Base-by-base conservation (phyloP, 1,140 invertebrate genomes). In the Aphis craccivora region DNA sequence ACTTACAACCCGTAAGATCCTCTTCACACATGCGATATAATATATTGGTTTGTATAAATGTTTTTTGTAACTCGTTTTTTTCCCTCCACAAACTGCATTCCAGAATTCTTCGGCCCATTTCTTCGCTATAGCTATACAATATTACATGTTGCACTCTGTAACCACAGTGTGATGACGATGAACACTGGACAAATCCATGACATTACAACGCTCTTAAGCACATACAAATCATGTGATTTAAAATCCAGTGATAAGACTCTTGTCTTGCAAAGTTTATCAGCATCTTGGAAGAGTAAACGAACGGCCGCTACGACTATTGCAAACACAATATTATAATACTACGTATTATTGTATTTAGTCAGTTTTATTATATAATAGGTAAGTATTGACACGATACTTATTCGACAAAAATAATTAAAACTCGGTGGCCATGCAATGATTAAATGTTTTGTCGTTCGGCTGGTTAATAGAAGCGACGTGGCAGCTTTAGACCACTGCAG, bases 21-120 rank as follows among this genome's bases (percentile, higher is more conserved):
- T 91, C 90, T 91, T 91, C 90, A 91, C 90, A 91, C 90, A 91
- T 45, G 89, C 89, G 55, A 91, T 91, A 35, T n/a, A 76, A 81
- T 91, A 91, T 91, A 91, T 89, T 90, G 89, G 55, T 90, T 90
- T 90, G 30, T 90, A 40, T 90, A 60, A 48, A 90, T 90, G 48
- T 67, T 90, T 60, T 67, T 90, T 43, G 37, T 90, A 90, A 90
- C 89, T 67, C 53, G 89, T 90, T 90, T 90, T 55, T 48, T 51
- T 37, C 43, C 35, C 67, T 51, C 67, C 37, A 51, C 45, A 83
- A 92, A 92, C 90, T 83, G 67, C 90, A 92, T 92, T 92, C 90
- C 90, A 40, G n/a, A 48, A 83, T 83, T 43, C 67, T 81, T 48
- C 67, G n/a, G 67, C 18, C 45, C 43, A 45, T 91, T 91, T 81